These are phyloP conservation scores for Discoglossus pictus DNA, from an alignment of 2,797 vertebrate genomes.

Conservation along the genomic window DNA sequence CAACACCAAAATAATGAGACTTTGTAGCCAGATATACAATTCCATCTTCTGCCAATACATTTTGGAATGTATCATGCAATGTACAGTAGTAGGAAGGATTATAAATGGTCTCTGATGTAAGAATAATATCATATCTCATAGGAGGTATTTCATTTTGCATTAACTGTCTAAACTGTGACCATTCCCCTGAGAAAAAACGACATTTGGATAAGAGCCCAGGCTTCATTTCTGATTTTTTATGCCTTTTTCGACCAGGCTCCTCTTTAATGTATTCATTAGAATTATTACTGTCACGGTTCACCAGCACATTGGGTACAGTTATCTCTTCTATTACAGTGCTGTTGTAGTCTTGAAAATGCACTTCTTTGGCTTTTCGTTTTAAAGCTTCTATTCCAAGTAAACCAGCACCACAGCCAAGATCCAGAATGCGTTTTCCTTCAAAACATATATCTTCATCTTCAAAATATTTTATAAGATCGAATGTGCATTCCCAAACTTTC, in stretches of 20 bases:
- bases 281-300: constrained; percentile 71
- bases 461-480: constrained; percentile 84
- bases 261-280: constrained; percentile 19
- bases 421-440: constrained; percentile 77
- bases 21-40: constrained; percentile 87
- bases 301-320: constrained; percentile 82
- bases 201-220: constrained; percentile 65
- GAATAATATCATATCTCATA: constrained; percentile 85
- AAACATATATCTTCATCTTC: constrained; percentile 74
- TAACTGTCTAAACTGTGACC: constrained; percentile 80
- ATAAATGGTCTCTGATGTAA: constrained; percentile 93
- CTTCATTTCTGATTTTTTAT: constrained; percentile 42
- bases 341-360: constrained; percentile 96
- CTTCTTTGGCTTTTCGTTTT: constrained; percentile 73
- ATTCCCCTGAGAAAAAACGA: constrained; percentile 89
- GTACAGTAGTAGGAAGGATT: constrained; percentile 81
- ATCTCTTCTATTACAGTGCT: constrained; percentile 88
- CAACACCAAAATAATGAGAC: constrained; percentile 91
- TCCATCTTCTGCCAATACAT: constrained; percentile 74
- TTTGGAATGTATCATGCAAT: constrained; percentile 78
- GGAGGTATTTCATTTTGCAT: constrained; percentile 63
- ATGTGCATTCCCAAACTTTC: constrained; percentile 97
- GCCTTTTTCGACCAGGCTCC: constrained; percentile 55
- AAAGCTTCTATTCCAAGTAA: constrained; percentile 86
- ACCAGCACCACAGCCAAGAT: constrained; percentile 93